These are phyloP conservation scores for Epirrhoe tristata DNA, from an alignment of 2,888 invertebrate genomes.

Conservation along the genomic window DNA sequence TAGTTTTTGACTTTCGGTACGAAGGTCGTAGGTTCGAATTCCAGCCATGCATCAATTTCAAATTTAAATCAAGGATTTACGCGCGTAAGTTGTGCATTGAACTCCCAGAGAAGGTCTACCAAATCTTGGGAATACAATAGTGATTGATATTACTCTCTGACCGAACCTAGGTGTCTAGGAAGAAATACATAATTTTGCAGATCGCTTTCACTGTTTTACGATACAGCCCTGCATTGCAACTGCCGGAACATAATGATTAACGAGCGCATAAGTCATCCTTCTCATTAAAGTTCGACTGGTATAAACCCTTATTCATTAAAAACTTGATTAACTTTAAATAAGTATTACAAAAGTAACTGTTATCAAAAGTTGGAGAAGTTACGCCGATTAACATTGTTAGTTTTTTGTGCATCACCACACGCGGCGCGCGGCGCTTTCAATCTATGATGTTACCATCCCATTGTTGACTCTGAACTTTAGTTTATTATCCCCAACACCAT, in stretches of 20 bases:
- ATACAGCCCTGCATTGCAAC: conserved; percentile 15
- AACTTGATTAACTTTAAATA: conserved; percentile 31
- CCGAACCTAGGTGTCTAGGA: background rate
- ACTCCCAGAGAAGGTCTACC: no score
- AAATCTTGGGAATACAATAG: no score
- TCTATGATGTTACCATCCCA: conserved; percentile 13
- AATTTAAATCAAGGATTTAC: no score
- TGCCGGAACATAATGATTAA: conserved; percentile 26
- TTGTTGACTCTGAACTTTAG: conserved; percentile 56
- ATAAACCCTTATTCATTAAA: conserved; percentile 22
- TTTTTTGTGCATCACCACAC: conserved; percentile 30
- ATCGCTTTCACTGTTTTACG: conserved; percentile 7
- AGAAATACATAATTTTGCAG: conserved; percentile 9
- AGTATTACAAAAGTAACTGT: conserved; percentile 14
- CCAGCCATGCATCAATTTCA: no score
- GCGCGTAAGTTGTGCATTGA: no score
- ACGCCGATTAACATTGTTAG: conserved; percentile 18
- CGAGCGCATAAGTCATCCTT: conserved; percentile 27
- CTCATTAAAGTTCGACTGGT: conserved; percentile 16
- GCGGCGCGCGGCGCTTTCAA: conserved; percentile 38
- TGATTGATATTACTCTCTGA: no score
- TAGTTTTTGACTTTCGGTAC: no score
- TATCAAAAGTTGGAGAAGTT: conserved; percentile 14
- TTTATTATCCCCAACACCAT: conserved; percentile 58
- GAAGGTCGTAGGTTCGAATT: no score